phyloP scores from a whole-genome alignment of 2,113 vertebrate genomes.

The Pachyramphus minor region DNA sequence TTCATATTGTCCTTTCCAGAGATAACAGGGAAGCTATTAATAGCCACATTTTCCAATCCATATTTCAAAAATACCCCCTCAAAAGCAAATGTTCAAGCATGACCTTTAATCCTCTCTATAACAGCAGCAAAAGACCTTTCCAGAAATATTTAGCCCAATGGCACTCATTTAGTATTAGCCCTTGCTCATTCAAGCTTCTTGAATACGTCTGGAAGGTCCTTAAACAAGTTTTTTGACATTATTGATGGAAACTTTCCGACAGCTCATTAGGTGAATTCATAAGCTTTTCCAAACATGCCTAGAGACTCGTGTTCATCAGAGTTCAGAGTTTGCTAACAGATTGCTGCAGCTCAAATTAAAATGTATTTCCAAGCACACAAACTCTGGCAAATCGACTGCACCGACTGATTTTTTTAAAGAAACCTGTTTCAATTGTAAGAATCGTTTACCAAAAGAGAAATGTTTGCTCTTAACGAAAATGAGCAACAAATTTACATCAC shows the following conservation, averaged over 20 bases:
- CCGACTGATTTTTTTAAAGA: background rate
- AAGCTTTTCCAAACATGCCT: conserved; percentile 30
- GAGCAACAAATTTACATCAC: background rate
- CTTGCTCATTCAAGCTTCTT: conserved; percentile 14
- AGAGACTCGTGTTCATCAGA: background rate
- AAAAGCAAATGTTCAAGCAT: background rate
- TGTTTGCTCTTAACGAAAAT: conserved; percentile 28
- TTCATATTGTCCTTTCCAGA: background rate
- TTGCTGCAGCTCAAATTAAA: conserved; percentile 55
- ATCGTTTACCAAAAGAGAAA: background rate
- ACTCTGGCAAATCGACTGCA: conserved; percentile 21
- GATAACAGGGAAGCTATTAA: background rate
- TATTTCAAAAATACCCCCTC: background rate
- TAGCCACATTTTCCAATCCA: background rate
- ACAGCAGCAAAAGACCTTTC: background rate
- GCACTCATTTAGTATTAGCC: background rate
- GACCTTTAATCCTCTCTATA: conserved; percentile 13
- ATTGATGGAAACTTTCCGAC: conserved; percentile 12
- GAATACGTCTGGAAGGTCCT: conserved; percentile 14
- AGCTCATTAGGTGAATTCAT: conserved; percentile 36
- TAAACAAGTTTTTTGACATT: conserved; percentile 5
- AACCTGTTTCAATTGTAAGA: background rate
- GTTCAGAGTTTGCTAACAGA: conserved; percentile 36
- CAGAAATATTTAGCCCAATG: conserved; percentile 13
- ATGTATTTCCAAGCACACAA: background rate